phyloP scores from a whole-genome alignment of 2,888 invertebrate species.

The Xiphydria camelus region DNA sequence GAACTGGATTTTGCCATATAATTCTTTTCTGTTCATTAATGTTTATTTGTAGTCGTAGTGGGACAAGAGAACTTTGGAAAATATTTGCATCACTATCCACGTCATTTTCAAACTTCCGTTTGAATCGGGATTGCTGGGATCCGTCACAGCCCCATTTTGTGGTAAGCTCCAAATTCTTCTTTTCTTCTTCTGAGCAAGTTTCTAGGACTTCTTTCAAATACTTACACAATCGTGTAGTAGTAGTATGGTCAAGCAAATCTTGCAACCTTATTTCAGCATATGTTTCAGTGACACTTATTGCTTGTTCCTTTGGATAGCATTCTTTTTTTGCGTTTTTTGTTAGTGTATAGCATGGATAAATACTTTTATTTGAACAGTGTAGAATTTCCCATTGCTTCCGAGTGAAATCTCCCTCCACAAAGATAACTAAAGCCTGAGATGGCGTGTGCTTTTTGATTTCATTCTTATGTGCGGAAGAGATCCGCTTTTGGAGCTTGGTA shows the following conservation, averaged over 20 bases:
- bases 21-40: conserved; percentile 15
- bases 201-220: conserved; percentile 14
- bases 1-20: conserved; percentile 37
- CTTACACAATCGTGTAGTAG: conserved; percentile 18
- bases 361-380: conserved; percentile 4
- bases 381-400: conserved; percentile 16
- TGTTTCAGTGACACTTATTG: conserved; percentile 13
- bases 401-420: conserved; percentile 5
- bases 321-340: conserved; percentile 22
- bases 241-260: conserved; percentile 20
- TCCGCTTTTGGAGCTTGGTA: conserved; percentile 7
- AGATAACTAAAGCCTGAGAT: conserved; percentile 14
- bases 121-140: conserved; percentile 33
- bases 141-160: conserved; percentile 40
- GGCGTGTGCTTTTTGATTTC: too few relatives aligned
- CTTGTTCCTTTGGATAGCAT: conserved; percentile 12
- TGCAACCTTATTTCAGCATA: conserved; percentile 18
- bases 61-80: conserved; percentile 32
- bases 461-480: too few relatives aligned
- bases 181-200: conserved; percentile 16
- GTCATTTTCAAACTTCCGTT: conserved; percentile 33
- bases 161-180: conserved; percentile 20
- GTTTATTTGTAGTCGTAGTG: conserved; percentile 7
- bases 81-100: conserved; percentile 34
- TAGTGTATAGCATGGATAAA: conserved; percentile 21